Evolutionary conservation across 2,797 vertebrate genomes (phyloP), one percentile per base, ranked within the genome.

Genomic region (Falco berigora): DNA sequence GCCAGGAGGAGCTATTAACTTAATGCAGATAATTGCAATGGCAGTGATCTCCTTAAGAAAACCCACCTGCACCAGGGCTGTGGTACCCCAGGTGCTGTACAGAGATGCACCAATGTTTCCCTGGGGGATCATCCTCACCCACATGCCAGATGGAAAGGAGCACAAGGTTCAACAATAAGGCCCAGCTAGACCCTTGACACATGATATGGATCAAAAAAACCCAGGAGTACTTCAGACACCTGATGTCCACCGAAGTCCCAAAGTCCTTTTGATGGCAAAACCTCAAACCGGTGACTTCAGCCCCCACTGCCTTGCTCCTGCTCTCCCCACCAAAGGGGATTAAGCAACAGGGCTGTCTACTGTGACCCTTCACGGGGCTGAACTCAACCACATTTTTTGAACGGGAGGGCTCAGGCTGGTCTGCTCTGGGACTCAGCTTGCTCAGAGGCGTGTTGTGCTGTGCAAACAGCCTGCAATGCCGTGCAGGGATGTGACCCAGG

Each of bases 401-500:
- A 11, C 1, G 1, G 32, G 19, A 58, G 12, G 44, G n/a, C 53
- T 52, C 22, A n/a, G 44, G 38, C 52, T 38, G 38, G 15, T 15
- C 71, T 36, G 58, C 40, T 32, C 25, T 7, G 25, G 10, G 22
- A 44, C 22, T 44, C 85, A 49, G 30, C 66, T 34, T 18, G 56
- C 14, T n/a, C 10, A 1, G 40, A 61, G 28, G n/a, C 34, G 28
- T 24, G 0, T 5, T 16, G 55, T 6, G 5, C 42, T 0, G 3
- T 8, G 19, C 52, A 9, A 34, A 20, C 71, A 30, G 52, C 30
- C 78, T 42, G 63, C 0, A 2, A 17, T 28, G 5, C 15, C 1
- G 1, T 1, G 4, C 42, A 23, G 72, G 42, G 38, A 12, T 19
- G 20, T 36, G 13, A 24, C 49, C 30, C 52, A 46, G 34, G 24